phyloP scores from a whole-genome alignment of 2,113 vertebrate genomes.

The Sphyrna mokarran region DNA sequence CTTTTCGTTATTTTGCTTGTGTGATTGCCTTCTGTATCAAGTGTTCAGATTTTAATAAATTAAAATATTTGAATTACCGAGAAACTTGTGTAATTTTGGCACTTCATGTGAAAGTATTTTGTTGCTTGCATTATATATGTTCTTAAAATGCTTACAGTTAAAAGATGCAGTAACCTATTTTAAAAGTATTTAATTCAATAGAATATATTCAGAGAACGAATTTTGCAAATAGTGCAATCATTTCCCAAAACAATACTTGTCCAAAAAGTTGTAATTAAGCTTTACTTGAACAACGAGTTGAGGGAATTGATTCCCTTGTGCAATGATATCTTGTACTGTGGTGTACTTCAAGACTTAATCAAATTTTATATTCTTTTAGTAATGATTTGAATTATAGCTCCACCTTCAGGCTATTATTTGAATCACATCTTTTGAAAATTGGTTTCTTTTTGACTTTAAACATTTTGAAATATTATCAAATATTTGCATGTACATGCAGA shows the following conservation, averaged over 20 bases:
- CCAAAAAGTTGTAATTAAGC: background rate
- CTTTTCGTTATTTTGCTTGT: background rate
- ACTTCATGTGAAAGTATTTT: background rate
- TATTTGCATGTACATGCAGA: background rate
- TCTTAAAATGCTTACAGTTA: background rate
- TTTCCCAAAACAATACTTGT: background rate
- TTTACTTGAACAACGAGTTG: background rate
- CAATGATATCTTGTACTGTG: background rate
- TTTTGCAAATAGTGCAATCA: background rate
- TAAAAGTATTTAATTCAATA: background rate
- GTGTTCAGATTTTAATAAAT: conserved; percentile 13
- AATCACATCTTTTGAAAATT: background rate
- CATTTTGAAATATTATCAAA: too few relatives aligned
- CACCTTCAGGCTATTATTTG: conserved; percentile 14
- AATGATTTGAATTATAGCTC: background rate
- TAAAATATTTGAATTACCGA: background rate
- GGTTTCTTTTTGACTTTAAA: background rate
- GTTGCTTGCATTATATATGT: background rate
- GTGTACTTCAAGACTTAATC: background rate
- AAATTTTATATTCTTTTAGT: background rate
- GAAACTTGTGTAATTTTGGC: background rate
- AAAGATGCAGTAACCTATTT: background rate
- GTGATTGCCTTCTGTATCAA: background rate
- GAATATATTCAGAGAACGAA: background rate
- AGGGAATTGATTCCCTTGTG: background rate